These are phyloP conservation scores for Mythimna pallens DNA, from an alignment of 2,888 invertebrate genomes.

Conservation along the genomic window DNA sequence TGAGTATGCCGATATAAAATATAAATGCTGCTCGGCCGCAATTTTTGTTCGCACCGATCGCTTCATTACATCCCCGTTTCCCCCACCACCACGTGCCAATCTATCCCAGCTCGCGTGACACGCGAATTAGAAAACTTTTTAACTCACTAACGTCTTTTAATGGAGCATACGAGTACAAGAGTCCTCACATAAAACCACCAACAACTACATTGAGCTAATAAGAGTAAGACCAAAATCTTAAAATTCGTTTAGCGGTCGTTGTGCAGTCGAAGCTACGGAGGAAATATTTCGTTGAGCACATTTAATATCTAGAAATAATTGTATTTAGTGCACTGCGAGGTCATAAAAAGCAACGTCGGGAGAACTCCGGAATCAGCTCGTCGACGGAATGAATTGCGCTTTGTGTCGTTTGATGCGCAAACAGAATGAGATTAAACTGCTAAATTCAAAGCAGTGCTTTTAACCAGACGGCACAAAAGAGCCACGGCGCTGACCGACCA, in stretches of 20 bases:
- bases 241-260: constrained; percentile 13
- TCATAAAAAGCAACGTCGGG: constrained; percentile 19
- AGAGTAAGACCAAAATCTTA: constrained; percentile 7
- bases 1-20: too few species aligned
- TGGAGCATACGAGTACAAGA: constrained; percentile 7
- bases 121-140: constrained; percentile 22
- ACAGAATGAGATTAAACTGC: constrained; percentile 48
- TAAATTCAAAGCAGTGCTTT: constrained; percentile 43
- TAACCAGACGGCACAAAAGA: constrained; percentile 41
- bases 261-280: not conserved
- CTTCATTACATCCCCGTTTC: not conserved
- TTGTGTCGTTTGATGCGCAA: constrained; percentile 33
- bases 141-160: constrained; percentile 25
- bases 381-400: constrained; percentile 11
- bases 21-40: constrained; percentile 7
- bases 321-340: constrained; percentile 21
- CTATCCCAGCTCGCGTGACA: not conserved
- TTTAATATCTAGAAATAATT: constrained; percentile 29
- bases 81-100: not conserved
- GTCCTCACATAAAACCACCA: not conserved
- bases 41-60: constrained; percentile 4
- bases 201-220: constrained; percentile 5
- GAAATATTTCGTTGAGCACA: constrained; percentile 7
- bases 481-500: constrained; percentile 32
- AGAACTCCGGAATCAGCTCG: constrained; percentile 4